Percentiles rank a stretch among this genome's conserved stretches.
Evolutionary conservation across 2,888 invertebrate genomes (phyloP).

Genomic region (Drosophila ochracea): DNA sequence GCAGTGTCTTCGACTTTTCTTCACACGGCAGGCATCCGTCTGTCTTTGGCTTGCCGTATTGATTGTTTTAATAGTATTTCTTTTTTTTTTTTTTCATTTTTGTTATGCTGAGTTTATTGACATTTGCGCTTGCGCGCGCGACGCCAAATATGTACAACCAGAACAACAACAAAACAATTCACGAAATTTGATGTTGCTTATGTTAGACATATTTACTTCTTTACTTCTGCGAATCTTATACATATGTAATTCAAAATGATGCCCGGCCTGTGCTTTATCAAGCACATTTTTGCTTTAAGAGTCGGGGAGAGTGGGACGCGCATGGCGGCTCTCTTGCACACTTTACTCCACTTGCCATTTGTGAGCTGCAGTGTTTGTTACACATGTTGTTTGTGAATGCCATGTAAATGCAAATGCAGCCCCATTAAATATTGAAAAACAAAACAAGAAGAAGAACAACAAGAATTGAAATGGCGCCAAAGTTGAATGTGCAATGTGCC

Average conservation of each 20-base stretch:
- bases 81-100: conserved; percentile 21
- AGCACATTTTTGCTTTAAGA: conserved; percentile 1
- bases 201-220: conserved; percentile 51
- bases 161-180: conserved; percentile 1
- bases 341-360: conserved; percentile 5
- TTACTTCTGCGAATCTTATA: conserved; percentile 26
- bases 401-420: conserved; percentile 38
- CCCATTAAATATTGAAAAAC: conserved; percentile 11
- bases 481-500: conserved; percentile 70
- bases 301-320: neutral
- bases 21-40: conserved; percentile 30
- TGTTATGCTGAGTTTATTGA: conserved; percentile 72
- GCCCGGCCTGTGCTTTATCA: conserved; percentile 21
- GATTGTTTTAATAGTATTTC: conserved; percentile 60
- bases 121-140: conserved; percentile 64
- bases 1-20: conserved; percentile 34
- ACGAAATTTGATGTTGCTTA: conserved; percentile 1
- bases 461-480: conserved; percentile 46
- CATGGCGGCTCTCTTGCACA: neutral
- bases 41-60: conserved; percentile 44
- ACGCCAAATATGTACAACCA: conserved; percentile 6
- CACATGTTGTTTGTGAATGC: conserved; percentile 27
- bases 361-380: conserved; percentile 1
- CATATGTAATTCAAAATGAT: conserved; percentile 49
- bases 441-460: conserved; percentile 24